A percentile compares a stretch with the other conserved stretches of the same genome.
These are phyloP conservation scores for Eristalis pertinax DNA, from an alignment of 2,888 invertebrate genomes.

Conservation along the genomic window DNA sequence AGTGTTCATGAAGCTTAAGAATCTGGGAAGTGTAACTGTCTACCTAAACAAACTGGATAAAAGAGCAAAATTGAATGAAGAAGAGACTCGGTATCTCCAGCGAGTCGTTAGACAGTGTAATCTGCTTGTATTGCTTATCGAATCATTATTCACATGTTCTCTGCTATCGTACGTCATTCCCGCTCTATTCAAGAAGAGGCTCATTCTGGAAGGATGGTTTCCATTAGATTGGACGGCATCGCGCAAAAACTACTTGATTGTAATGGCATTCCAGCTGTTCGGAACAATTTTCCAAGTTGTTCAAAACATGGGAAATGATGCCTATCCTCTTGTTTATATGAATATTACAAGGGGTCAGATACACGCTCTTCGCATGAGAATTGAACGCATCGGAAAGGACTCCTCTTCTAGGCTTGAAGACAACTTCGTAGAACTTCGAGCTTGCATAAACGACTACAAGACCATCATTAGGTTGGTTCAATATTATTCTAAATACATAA, in stretches of 20 bases:
- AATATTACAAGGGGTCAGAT: slow-evolving; percentile 35
- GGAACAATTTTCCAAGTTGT: slow-evolving; percentile 12
- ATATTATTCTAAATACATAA: neutral
- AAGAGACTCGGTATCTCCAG: slow-evolving; percentile 18
- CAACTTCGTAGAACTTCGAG: slow-evolving; percentile 25
- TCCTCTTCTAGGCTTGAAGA: neutral
- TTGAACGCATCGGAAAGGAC: slow-evolving; percentile 35
- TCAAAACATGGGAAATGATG: slow-evolving; percentile 23
- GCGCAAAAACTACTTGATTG: neutral
- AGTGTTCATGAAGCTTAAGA: neutral
- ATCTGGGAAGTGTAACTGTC: neutral
- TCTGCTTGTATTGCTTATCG: neutral
- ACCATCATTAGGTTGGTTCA: slow-evolving; percentile 19
- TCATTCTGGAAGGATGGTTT: slow-evolving; percentile 44
- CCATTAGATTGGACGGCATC: neutral
- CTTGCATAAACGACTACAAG: slow-evolving; percentile 33
- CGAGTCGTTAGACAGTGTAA: slow-evolving; percentile 33
- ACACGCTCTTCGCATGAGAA: slow-evolving; percentile 42
- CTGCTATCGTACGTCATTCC: slow-evolving; percentile 13
- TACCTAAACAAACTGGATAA: slow-evolving; percentile 20
- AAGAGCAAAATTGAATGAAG: slow-evolving; percentile 7
- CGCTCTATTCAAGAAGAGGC: neutral
- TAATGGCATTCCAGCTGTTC: slow-evolving; percentile 4
- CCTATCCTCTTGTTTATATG: slow-evolving; percentile 23
- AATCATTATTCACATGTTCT: slow-evolving; percentile 2